These are phyloP conservation scores for Loxodonta africana DNA, from an alignment of 2,113 vertebrate genomes.

Conservation along the genomic window DNA sequence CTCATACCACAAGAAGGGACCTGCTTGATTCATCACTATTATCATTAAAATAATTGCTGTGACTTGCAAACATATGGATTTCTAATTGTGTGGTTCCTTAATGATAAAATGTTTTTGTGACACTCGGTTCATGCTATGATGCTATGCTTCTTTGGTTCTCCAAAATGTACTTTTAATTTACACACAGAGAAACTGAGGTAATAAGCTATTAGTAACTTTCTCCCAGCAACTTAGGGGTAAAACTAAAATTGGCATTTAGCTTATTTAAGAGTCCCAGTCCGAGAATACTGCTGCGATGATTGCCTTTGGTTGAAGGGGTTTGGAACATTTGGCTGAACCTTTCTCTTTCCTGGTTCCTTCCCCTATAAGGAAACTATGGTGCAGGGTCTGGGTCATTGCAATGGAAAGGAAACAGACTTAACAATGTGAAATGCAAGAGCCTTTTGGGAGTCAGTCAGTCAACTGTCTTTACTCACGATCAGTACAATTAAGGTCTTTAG, in stretches of 20 bases:
- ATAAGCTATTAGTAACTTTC: conserved; percentile 60
- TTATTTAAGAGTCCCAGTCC: conserved; percentile 7
- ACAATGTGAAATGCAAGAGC: conserved; percentile 32
- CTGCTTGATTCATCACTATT: conserved; percentile 50
- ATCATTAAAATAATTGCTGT: conserved; percentile 58
- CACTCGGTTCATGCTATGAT: conserved; percentile 38
- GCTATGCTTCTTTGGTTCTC: conserved; percentile 64
- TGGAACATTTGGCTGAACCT: conserved; percentile 41
- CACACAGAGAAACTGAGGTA: conserved; percentile 61
- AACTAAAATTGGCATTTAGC: conserved; percentile 63
- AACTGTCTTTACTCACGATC: conserved; percentile 52
- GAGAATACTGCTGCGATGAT: conserved; percentile 1
- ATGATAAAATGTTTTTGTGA: conserved; percentile 33
- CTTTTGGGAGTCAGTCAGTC: conserved; percentile 38
- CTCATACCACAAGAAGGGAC: conserved; percentile 36
- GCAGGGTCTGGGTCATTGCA: conserved; percentile 21
- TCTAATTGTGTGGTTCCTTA: conserved; percentile 59
- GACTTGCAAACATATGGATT: conserved; percentile 44
- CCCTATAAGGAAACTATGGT: conserved; percentile 48
- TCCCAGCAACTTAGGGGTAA: conserved; percentile 49
- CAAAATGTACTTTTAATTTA: conserved; percentile 55
- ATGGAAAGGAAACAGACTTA: conserved; percentile 58
- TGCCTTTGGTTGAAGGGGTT: conserved; percentile 54
- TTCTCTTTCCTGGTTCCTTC: conserved; percentile 41
- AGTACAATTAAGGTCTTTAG: conserved; percentile 55